These are phyloP conservation scores for Leptoclinus maculatus DNA, from an alignment of 2,797 vertebrate species.

Conservation along the genomic window DNA sequence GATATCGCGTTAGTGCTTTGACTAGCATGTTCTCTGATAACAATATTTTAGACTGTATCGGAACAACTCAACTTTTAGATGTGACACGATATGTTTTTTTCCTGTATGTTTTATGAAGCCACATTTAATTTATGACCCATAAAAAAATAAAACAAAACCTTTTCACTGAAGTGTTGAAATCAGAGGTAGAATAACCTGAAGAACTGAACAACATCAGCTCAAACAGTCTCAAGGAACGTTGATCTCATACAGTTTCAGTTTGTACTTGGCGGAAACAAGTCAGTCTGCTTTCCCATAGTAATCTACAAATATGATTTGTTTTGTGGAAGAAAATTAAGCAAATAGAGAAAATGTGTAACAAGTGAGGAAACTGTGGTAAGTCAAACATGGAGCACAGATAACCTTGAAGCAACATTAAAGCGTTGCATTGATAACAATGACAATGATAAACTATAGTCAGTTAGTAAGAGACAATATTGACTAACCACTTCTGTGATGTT, in stretches of 20 bases:
- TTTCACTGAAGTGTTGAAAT: conserved; percentile 8
- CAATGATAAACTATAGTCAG: conserved; percentile 44
- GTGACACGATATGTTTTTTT: neutral
- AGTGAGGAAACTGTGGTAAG: conserved; percentile 26
- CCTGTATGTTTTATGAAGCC: neutral
- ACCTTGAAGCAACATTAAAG: conserved; percentile 47
- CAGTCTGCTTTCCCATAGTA: conserved; percentile 36
- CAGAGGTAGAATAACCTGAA: conserved; percentile 10
- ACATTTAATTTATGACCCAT: neutral
- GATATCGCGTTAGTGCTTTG: no score
- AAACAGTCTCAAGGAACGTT: conserved; percentile 1
- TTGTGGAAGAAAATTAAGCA: conserved; percentile 35
- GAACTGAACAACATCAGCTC: conserved; percentile 12
- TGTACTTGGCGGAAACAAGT: conserved; percentile 24
- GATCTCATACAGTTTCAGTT: conserved; percentile 7
- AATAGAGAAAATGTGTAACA: conserved; percentile 41
- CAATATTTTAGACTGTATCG: no score
- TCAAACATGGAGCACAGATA: conserved; percentile 59
- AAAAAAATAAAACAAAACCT: neutral
- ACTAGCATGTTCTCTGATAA: no score
- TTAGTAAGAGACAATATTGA: conserved; percentile 44
- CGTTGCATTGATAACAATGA: conserved; percentile 39
- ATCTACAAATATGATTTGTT: conserved; percentile 30
- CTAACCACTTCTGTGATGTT: conserved; percentile 29
- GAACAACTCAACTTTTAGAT: no score